These are phyloP conservation scores for Elmis aenea DNA, from an alignment of 2,888 invertebrate species.

Conservation along the genomic window DNA sequence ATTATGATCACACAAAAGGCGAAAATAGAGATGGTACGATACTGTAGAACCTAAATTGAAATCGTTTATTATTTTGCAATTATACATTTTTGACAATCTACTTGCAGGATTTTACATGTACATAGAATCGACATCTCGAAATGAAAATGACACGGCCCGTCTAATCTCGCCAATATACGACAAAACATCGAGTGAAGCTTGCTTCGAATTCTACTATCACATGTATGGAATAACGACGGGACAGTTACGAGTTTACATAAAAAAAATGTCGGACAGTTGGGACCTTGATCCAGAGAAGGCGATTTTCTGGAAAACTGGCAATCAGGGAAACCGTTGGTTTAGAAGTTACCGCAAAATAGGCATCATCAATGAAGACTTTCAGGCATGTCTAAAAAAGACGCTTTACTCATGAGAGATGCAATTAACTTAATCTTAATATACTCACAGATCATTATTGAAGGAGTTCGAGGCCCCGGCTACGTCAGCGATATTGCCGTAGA, in stretches of 20 bases:
- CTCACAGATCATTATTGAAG: conserved; percentile 71
- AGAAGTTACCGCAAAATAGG: conserved; percentile 49
- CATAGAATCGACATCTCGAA: conserved; percentile 66
- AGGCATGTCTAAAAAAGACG: conserved; percentile 47
- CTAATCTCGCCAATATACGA: conserved; percentile 67
- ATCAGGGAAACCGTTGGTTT: conserved; percentile 68
- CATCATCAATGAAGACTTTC: conserved; percentile 51
- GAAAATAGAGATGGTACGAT: conserved; percentile 47
- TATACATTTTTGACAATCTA: conserved; percentile 7
- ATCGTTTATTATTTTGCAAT: conserved; percentile 2
- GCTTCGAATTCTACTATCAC: conserved; percentile 71
- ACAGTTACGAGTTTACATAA: conserved; percentile 52
- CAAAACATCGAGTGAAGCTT: conserved; percentile 39
- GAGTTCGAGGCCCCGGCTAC: conserved; percentile 59
- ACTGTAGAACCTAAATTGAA: conserved; percentile 39
- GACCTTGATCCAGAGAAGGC: conserved; percentile 46
- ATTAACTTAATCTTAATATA: not conserved
- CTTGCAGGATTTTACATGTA: conserved; percentile 75
- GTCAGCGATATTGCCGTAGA: conserved; percentile 79
- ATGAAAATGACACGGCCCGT: conserved; percentile 63
- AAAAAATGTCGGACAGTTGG: conserved; percentile 43
- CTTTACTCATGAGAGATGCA: not conserved
- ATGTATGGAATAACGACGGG: conserved; percentile 69
- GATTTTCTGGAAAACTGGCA: conserved; percentile 60
- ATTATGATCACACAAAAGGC: conserved; percentile 70